Conservation (phyloP, 2,888 invertebrate genomes). For the Auanema freiburgensis region DNA sequence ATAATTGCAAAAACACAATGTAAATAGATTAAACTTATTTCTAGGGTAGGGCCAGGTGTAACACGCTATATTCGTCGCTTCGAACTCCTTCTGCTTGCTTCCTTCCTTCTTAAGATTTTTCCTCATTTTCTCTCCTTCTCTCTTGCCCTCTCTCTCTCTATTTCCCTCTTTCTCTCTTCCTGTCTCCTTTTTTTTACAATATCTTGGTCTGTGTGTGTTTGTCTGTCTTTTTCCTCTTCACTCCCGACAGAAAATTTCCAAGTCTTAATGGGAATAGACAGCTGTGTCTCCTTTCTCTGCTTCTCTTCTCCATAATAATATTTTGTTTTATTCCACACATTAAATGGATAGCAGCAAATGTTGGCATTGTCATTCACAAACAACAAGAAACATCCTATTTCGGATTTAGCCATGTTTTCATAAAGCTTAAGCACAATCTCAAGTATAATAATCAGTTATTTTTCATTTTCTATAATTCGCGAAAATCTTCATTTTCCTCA, state of each 20-base stretch:
- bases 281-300: not conserved
- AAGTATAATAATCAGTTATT: not conserved
- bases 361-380: too few species aligned
- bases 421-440: not conserved
- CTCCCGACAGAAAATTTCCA: slow-evolving; percentile 1
- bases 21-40: too few species aligned
- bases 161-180: not conserved
- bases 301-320: not conserved
- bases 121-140: not conserved
- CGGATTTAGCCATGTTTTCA: too few species aligned
- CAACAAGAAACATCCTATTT: too few species aligned
- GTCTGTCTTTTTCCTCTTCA: slow-evolving; percentile 1
- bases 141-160: not conserved
- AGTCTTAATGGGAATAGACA: not conserved
- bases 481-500: not conserved
- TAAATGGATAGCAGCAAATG: too few species aligned
- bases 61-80: too few species aligned
- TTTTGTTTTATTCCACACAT: not conserved
- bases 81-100: slow-evolving; percentile 1
- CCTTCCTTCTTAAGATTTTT: slow-evolving; percentile 1
- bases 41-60: too few species aligned
- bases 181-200: not conserved
- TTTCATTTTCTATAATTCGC: not conserved
- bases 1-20: too few species aligned
- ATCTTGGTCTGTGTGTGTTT: too few species aligned